Conservation (phyloP, 92 coral and sea anemone genomes). For the Epizoanthus illoricatus region DNA sequence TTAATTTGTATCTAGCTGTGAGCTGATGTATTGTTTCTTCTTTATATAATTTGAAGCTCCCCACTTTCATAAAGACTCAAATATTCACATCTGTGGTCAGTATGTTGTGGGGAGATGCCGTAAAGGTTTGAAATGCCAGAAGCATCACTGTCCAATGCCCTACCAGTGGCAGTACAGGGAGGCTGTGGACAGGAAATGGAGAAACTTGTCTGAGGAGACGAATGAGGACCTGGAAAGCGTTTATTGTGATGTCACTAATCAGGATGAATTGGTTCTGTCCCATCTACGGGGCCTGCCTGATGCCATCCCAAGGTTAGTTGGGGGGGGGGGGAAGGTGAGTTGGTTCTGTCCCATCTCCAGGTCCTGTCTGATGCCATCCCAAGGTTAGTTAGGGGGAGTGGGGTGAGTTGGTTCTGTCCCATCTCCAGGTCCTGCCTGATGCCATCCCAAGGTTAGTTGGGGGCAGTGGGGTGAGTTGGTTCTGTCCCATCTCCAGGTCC, state of each 20-base stretch:
- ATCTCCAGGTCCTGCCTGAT: constrained; percentile 8
- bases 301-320: constrained; percentile 8
- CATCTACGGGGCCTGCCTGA: constrained; percentile 32
- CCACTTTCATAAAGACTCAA: constrained; percentile 57
- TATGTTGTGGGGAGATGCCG: constrained; percentile 69
- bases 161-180: constrained; percentile 75
- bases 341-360: no score
- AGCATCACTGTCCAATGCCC: constrained; percentile 60
- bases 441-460: no score
- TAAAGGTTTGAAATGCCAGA: constrained; percentile 53
- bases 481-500: constrained; percentile 29
- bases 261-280: constrained; percentile 46
- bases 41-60: not conserved
- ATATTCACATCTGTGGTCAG: constrained; percentile 61
- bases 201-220: constrained; percentile 45
- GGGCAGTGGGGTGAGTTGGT: constrained; percentile 38
- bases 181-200: constrained; percentile 43
- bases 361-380: no score
- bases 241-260: constrained; percentile 64
- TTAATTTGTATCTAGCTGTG: no score
- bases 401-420: constrained; percentile 44
- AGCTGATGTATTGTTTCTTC: no score
- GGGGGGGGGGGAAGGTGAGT: no score
- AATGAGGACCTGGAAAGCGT: constrained; percentile 65
- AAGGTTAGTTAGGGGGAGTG: not conserved